Percentiles rank a stretch among this genome's conserved stretches.
Conservation (phyloP, 1,140 invertebrate species). For the Scaptomyza montana region DNA sequence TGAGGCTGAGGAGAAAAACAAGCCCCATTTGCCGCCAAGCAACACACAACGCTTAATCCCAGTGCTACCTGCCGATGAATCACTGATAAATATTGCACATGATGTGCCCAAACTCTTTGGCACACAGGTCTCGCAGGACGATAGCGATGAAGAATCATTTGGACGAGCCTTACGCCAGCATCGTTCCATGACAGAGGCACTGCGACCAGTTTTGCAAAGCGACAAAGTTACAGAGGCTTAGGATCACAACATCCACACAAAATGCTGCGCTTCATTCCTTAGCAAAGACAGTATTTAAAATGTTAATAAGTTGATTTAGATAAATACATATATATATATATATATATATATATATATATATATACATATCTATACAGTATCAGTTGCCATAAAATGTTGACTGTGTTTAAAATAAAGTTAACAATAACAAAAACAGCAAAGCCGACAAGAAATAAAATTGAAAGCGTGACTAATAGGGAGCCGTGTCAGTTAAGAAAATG, state of each 20-base stretch:
- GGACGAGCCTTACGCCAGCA: conserved; percentile 64
- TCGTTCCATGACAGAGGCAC: conserved; percentile 66
- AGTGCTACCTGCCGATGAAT: conserved; percentile 8
- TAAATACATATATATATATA: conserved; percentile 6
- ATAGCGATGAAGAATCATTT: conserved; percentile 56
- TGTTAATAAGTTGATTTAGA: conserved; percentile 49
- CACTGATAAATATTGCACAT: neutral
- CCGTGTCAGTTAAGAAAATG: too few relatives aligned
- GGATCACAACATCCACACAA: conserved; percentile 5
- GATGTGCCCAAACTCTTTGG: conserved; percentile 59
- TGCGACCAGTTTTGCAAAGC: conserved; percentile 36
- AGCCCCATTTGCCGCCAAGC: conserved; percentile 26
- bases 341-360: too few relatives aligned
- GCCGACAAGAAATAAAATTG: too few relatives aligned
- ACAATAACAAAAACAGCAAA: conserved; percentile 8
- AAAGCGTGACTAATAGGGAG: too few relatives aligned
- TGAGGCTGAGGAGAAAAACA: neutral
- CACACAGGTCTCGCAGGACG: conserved; percentile 49
- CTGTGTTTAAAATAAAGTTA: conserved; percentile 53
- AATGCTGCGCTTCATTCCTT: conserved; percentile 53
- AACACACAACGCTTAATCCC: conserved; percentile 49
- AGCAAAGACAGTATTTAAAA: conserved; percentile 72
- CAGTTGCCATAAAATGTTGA: conserved; percentile 68
- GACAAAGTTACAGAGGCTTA: conserved; percentile 59
- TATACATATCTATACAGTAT: conserved; percentile 38